phyloP scores from a whole-genome alignment of 2,888 invertebrate genomes.

The Arrhopalites spinosus region DNA sequence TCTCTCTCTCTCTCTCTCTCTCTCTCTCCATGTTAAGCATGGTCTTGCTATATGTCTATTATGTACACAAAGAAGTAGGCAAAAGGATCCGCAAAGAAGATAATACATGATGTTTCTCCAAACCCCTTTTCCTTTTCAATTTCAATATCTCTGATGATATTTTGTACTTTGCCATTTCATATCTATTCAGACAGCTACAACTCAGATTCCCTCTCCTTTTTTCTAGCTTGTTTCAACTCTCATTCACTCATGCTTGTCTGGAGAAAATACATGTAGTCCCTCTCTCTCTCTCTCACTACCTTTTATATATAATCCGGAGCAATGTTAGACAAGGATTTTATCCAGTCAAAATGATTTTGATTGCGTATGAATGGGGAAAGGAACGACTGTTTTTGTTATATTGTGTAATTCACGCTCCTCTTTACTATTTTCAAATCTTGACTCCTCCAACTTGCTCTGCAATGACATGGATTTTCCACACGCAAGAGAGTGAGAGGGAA shows the following conservation, averaged over 20 bases:
- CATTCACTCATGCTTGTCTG: not conserved
- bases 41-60: not conserved
- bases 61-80: conserved; percentile 1
- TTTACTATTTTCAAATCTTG: conserved; percentile 22
- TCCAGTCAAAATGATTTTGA: conserved; percentile 12
- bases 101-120: conserved; percentile 38
- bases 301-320: not conserved
- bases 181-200: conserved; percentile 6
- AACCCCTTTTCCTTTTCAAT: conserved; percentile 42
- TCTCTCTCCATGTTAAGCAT: not conserved
- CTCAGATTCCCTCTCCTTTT: conserved; percentile 1
- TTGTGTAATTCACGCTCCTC: conserved; percentile 27
- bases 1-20: not conserved
- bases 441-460: conserved; percentile 1
- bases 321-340: too few relatives aligned
- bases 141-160: conserved; percentile 42
- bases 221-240: conserved; percentile 6
- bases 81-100: conserved; percentile 38
- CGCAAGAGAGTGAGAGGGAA: not conserved
- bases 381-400: conserved; percentile 33
- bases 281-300: not conserved
- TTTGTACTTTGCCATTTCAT: conserved; percentile 38
- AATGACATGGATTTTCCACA: not conserved
- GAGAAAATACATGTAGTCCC: not conserved
- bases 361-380: conserved; percentile 15